Evolutionary conservation across 2,888 invertebrate genomes (phyloP).

Genomic region (Spialia ferax): DNA sequence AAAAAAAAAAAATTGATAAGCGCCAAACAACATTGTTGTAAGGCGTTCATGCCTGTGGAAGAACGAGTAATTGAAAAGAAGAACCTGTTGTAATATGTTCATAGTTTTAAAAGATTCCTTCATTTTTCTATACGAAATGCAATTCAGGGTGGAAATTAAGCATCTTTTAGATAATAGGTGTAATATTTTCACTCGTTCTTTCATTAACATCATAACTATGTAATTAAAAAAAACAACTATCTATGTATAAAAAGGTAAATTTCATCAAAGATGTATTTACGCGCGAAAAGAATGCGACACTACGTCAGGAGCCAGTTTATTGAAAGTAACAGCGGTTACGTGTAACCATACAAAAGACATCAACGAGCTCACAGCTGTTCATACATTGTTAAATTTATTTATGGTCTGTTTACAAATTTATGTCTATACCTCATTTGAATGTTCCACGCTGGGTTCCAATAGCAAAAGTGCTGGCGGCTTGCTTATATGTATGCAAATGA

Average conservation of each 20-base stretch:
- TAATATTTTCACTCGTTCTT: too few relatives aligned
- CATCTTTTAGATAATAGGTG: too few relatives aligned
- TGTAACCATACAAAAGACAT: constrained; percentile 32
- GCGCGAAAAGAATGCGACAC: not conserved
- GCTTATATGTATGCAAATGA: constrained; percentile 36
- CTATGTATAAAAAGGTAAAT: too few relatives aligned
- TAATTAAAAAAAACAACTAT: too few relatives aligned
- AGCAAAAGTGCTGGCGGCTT: constrained; percentile 33
- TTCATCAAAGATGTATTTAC: not conserved
- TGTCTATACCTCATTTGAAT: constrained; percentile 35
- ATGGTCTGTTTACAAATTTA: constrained; percentile 38
- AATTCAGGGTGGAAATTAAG: too few relatives aligned
- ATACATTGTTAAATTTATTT: constrained; percentile 28
- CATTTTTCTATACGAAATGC: too few relatives aligned
- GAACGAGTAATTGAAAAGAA: too few relatives aligned
- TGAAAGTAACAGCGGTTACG: constrained; percentile 18
- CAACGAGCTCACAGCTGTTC: constrained; percentile 37
- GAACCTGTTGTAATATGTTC: too few relatives aligned
- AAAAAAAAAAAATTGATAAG: not conserved
- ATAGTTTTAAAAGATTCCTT: too few relatives aligned
- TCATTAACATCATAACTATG: too few relatives aligned
- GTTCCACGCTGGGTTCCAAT: constrained; percentile 31
- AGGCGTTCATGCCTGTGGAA: not conserved
- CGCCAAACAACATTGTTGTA: not conserved
- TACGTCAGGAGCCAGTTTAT: constrained; percentile 18